Percentiles rank a stretch among this genome's conserved stretches.
Evolutionary conservation across 2,888 invertebrate species (phyloP).

Genomic region (Romanomermis culicivorax): DNA sequence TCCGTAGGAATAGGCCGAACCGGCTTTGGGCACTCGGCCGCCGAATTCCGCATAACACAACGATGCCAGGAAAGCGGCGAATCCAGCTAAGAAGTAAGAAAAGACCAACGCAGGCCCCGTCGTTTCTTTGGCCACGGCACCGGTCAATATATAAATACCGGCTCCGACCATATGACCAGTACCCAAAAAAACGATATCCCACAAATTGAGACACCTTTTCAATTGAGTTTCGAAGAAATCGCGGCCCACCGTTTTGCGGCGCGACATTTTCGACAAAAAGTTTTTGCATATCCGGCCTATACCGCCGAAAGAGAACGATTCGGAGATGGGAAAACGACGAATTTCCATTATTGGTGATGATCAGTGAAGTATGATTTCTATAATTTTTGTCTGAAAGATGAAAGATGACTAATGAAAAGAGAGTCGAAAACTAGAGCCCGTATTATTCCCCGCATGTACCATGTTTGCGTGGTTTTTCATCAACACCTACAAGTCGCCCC

Average conservation of each 20-base stretch:
- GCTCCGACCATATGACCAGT: constrained; percentile 87
- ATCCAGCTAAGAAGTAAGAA: constrained; percentile 52
- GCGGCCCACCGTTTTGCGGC: constrained; percentile 20
- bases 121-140: constrained; percentile 48
- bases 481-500: no score
- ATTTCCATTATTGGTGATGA: no score
- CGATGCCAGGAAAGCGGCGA: constrained; percentile 56
- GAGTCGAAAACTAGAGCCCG: no score
- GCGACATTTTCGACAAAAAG: background rate
- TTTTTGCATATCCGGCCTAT: no score
- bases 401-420: no score
- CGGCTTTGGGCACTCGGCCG: constrained; percentile 53
- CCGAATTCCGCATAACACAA: constrained; percentile 41
- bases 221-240: constrained; percentile 48
- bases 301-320: no score
- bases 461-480: no score
- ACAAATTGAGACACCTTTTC: constrained; percentile 62
- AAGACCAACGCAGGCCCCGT: constrained; percentile 77
- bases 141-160: constrained; percentile 65
- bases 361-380: no score
- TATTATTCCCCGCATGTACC: no score
- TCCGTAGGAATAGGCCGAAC: constrained; percentile 50
- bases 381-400: no score
- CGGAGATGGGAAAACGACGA: no score
- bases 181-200: constrained; percentile 69